A percentile compares a stretch with the other conserved stretches of the same genome.
These are phyloP conservation scores for Tetragonisca angustula DNA, from an alignment of 2,888 invertebrate genomes.

Conservation along the genomic window DNA sequence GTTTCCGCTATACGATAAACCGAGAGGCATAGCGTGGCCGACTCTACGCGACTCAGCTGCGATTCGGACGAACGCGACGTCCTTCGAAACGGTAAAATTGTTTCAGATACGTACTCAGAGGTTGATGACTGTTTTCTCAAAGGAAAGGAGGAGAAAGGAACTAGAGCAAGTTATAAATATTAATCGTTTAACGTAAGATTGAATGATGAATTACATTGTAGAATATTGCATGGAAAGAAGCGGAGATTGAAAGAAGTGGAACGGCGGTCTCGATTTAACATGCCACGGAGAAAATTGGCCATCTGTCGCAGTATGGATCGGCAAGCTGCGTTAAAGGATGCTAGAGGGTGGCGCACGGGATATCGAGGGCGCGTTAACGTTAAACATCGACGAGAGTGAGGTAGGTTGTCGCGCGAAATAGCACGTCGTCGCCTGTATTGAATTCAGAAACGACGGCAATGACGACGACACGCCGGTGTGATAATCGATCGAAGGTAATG, in stretches of 20 bases:
- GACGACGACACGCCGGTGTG: not conserved
- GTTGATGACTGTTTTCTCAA: not conserved
- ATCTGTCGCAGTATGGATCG: not conserved
- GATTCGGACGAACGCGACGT: slow-evolving; percentile 9
- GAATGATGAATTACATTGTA: not conserved
- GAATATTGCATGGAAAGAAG: not conserved
- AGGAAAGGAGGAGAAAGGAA: not conserved
- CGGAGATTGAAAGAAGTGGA: not conserved
- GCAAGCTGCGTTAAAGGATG: slow-evolving; percentile 12
- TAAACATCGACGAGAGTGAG: slow-evolving; percentile 13
- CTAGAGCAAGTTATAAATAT: not conserved
- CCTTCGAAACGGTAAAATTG: not conserved
- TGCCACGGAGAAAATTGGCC: slow-evolving; percentile 25
- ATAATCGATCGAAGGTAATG: slow-evolving; percentile 50
- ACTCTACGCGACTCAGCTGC: not conserved
- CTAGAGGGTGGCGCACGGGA: not conserved
- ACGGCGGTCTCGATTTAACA: slow-evolving; percentile 22
- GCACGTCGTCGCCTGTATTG: slow-evolving; percentile 14
- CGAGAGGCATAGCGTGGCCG: not conserved
- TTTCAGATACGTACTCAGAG: not conserved
- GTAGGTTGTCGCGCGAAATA: slow-evolving; percentile 28
- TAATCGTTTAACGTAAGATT: not conserved
- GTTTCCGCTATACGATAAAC: not conserved
- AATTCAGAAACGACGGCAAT: slow-evolving; percentile 39
- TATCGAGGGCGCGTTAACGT: slow-evolving; percentile 34